Base-by-base conservation (phyloP, 1,140 invertebrate genomes). In the Parasteatoda tepidariorum region DNA sequence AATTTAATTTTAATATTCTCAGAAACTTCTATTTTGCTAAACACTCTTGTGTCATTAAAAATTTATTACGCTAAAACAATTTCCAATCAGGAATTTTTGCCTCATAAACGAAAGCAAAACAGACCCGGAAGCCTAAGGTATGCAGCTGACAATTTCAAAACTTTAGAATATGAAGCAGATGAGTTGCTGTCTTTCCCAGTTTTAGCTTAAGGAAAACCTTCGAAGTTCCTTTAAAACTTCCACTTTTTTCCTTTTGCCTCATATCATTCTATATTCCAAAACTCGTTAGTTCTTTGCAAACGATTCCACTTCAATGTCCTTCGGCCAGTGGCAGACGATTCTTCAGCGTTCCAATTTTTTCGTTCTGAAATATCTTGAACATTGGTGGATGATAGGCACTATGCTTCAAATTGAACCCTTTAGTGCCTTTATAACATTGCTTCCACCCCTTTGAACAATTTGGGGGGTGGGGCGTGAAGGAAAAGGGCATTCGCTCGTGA, bases 401-500 rank as follows among this genome's bases (percentile, higher is more conserved):
- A 59, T 48, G 61, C 34, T 9, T 66, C 28, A 26, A 55, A 41
- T 66, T 34, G 24, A 78, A 78, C 61, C 34, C 74, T 78, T 78
- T 66, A 66, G 61, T 66, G 74, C 74, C 74, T 54, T 66, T 30
- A 66, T 41, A 66, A 78, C 59, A 66, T 22, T 2, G 18, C n/a
- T 54, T 18, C 74, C 62, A 30, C 61, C 57, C 24, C 33, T 5
- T 38, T 22, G 18, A 24, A 6, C 48, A 24, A n/a, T 28, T 38
- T 22, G 48, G 28, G 26, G 22, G 6, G 30, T 41, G 57, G 1
- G 57, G 11, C 9, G 18, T 9, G 33, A 9, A 75, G 57, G 55
- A 61, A 75, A 75, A 66, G 61, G 28, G 76, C 71, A 75, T 7
- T 30, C 62, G 38, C 31, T 73, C 41, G 38, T 79, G 76, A 79